Percentiles rank a stretch among this genome's conserved stretches.
Evolutionary conservation across 2,113 vertebrate species (phyloP).

Genomic region (Candoia aspera): DNA sequence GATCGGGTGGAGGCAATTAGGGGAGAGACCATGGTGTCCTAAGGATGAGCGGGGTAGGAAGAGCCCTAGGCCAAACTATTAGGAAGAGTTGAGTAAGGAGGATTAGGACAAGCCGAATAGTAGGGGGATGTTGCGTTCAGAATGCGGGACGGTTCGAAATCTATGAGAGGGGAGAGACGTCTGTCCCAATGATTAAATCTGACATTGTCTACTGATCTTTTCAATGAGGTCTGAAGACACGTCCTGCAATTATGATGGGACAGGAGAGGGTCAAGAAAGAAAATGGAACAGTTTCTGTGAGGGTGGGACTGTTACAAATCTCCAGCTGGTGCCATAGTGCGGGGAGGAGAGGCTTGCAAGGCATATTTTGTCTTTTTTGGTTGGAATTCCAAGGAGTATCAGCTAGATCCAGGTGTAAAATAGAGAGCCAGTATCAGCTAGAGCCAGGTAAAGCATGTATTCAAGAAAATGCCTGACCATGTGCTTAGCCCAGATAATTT

Average conservation of each 20-base stretch:
- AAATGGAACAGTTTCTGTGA: not conserved
- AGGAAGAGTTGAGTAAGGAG: not conserved
- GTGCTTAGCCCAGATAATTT: not conserved
- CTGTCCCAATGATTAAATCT: slow-evolving; percentile 25
- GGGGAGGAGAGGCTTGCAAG: not conserved
- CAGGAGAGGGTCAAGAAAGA: no score
- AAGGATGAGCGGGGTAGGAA: not conserved
- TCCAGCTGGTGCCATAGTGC: not conserved
- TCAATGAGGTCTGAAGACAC: not conserved
- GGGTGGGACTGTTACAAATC: not conserved
- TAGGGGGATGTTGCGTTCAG: not conserved
- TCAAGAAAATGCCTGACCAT: not conserved
- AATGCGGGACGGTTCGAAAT: not conserved
- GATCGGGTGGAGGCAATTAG: not conserved
- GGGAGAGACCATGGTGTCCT: not conserved
- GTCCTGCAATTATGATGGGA: not conserved
- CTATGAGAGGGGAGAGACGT: no score
- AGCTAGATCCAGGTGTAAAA: not conserved
- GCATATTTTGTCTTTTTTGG: not conserved
- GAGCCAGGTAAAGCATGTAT: not conserved
- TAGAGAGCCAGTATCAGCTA: not conserved
- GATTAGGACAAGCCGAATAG: not conserved
- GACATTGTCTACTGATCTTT: slow-evolving; percentile 8
- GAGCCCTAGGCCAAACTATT: not conserved
- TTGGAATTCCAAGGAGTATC: no score